A percentile compares a stretch with the other conserved stretches of the same genome.
Evolutionary conservation across 2,888 invertebrate genomes (phyloP).

Genomic region (Pharmacophagus antenor): DNA sequence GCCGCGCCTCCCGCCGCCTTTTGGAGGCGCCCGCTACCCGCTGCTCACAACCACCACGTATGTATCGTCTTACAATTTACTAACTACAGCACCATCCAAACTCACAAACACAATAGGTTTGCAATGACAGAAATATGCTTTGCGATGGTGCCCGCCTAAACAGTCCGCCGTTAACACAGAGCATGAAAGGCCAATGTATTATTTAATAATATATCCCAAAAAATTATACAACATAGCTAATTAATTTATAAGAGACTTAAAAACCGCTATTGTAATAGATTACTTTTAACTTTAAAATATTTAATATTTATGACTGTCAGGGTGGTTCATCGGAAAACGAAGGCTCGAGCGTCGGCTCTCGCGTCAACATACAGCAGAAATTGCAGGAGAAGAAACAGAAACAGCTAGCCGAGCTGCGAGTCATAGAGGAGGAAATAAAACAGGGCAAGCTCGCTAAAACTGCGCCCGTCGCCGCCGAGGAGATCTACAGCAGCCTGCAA

Average conservation of each 20-base stretch:
- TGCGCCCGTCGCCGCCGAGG: slow-evolving; percentile 76
- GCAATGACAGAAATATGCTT: no score
- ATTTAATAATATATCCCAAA: no score
- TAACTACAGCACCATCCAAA: not conserved
- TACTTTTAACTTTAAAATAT: no score
- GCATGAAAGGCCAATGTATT: no score
- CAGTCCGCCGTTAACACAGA: no score
- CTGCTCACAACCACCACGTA: slow-evolving; percentile 72
- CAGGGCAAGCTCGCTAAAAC: slow-evolving; percentile 87
- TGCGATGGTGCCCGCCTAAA: no score
- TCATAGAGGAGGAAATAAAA: slow-evolving; percentile 90
- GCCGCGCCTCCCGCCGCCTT: slow-evolving; percentile 87
- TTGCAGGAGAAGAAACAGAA: slow-evolving; percentile 93
- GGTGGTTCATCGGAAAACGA: slow-evolving; percentile 88
- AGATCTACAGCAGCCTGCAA: slow-evolving; percentile 76
- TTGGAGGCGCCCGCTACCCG: slow-evolving; percentile 87
- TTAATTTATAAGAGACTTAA: no score
- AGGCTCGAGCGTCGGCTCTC: slow-evolving; percentile 86
- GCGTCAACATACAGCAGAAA: slow-evolving; percentile 92
- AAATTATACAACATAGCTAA: no score
- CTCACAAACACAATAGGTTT: not conserved
- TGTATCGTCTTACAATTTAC: slow-evolving; percentile 30
- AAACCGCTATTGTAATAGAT: no score
- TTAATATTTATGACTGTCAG: slow-evolving; percentile 41
- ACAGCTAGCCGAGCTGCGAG: slow-evolving; percentile 90